phyloP scores from a whole-genome alignment of 2,888 invertebrate species.

The Ormyrus nitidulus region DNA sequence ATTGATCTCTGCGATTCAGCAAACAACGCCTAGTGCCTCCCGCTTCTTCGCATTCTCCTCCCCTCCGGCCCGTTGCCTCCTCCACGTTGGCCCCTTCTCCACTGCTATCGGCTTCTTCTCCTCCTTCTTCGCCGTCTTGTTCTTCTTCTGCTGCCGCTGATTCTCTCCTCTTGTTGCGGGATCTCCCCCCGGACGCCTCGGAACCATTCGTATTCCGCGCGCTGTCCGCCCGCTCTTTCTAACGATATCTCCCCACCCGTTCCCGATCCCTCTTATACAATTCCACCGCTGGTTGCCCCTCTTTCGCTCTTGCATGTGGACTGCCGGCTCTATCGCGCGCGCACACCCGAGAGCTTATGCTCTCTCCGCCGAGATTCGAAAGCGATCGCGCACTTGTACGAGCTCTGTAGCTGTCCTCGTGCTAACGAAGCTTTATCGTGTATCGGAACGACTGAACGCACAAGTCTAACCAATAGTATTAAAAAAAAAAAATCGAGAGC shows the following conservation, averaged over 20 bases:
- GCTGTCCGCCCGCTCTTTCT: not conserved
- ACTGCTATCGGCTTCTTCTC: not conserved
- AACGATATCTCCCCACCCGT: constrained; percentile 14
- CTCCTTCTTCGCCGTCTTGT: not conserved
- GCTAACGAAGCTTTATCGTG: too few relatives aligned
- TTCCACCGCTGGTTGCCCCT: too few relatives aligned
- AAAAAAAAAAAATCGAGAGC: too few relatives aligned
- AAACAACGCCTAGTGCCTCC: constrained; percentile 72
- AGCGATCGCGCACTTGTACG: too few relatives aligned
- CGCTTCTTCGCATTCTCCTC: constrained; percentile 58
- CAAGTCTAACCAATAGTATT: too few relatives aligned
- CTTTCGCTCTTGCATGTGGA: too few relatives aligned
- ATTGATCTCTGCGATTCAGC: constrained; percentile 73
- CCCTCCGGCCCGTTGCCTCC: not conserved
- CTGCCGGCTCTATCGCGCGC: not conserved
- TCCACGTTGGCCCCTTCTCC: constrained; percentile 4
- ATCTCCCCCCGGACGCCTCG: not conserved
- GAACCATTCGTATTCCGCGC: constrained; percentile 38
- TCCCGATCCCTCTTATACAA: constrained; percentile 29
- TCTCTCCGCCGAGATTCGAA: not conserved
- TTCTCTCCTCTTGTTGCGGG: not conserved
- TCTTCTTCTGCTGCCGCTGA: constrained; percentile 1
- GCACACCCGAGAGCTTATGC: not conserved
- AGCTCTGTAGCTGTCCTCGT: too few relatives aligned
- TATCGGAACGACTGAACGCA: too few relatives aligned